phyloP scores from a whole-genome alignment of 2,888 invertebrate genomes.

The Drosophila siamana region DNA sequence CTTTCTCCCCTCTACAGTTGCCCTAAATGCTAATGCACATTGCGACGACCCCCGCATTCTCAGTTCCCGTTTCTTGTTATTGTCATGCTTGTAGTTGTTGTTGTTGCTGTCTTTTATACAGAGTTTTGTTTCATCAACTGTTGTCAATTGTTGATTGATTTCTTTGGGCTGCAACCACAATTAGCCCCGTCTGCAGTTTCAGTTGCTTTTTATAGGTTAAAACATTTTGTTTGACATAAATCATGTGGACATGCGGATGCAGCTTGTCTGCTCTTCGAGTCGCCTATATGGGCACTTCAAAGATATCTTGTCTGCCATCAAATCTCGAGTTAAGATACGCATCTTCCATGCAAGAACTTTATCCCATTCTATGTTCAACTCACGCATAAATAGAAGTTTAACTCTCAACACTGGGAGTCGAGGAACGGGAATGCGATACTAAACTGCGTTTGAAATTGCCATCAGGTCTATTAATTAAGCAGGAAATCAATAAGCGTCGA shows the following conservation, averaged over 20 bases:
- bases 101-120: slow-evolving; percentile 31
- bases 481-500: slow-evolving; percentile 32
- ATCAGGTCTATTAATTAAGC: slow-evolving; percentile 23
- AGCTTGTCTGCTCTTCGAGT: neutral
- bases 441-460: neutral
- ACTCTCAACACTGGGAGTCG: neutral
- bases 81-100: slow-evolving; percentile 9
- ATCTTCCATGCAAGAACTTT: neutral
- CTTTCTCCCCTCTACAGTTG: slow-evolving; percentile 12
- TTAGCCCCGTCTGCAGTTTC: slow-evolving; percentile 44
- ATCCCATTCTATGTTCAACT: neutral
- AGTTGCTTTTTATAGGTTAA: slow-evolving; percentile 42
- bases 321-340: neutral
- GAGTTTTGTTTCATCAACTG: slow-evolving; percentile 49
- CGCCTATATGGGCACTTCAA: slow-evolving; percentile 20
- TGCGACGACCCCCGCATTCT: slow-evolving; percentile 52
- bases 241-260: slow-evolving; percentile 24
- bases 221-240: slow-evolving; percentile 44
- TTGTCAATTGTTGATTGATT: slow-evolving; percentile 75
- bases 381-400: neutral
- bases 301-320: slow-evolving; percentile 16
- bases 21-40: slow-evolving; percentile 54
- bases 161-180: slow-evolving; percentile 59
- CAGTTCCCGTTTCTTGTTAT: neutral
- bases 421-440: slow-evolving; percentile 14